These are phyloP conservation scores for Empidonax traillii DNA, from an alignment of 2,113 vertebrate species.

Conservation along the genomic window DNA sequence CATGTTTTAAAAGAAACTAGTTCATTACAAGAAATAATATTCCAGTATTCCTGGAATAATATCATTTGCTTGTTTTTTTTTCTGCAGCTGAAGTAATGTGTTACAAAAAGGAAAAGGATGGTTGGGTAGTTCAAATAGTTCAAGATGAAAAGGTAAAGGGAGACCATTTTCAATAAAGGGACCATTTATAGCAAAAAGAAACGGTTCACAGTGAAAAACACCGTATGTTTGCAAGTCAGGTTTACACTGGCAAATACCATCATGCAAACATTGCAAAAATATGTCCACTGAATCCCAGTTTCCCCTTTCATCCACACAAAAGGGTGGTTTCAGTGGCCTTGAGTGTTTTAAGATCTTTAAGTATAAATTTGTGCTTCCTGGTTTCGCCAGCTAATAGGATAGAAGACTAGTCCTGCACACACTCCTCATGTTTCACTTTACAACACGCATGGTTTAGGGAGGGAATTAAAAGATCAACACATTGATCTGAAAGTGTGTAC, in stretches of 20 bases:
- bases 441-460: too few relatives aligned
- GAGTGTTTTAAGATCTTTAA: neutral
- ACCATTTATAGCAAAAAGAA: slow-evolving; percentile 35
- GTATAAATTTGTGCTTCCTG: neutral
- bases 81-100: neutral
- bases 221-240: neutral
- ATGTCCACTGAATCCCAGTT: neutral
- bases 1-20: neutral
- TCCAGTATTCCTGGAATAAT: neutral
- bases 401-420: neutral
- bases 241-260: slow-evolving; percentile 18
- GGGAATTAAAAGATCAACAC: neutral
- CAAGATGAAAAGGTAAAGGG: neutral
- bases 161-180: neutral
- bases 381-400: neutral
- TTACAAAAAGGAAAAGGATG: neutral
- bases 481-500: neutral
- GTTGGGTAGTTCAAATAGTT: neutral
- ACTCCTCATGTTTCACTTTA: neutral
- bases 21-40: neutral
- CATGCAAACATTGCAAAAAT: slow-evolving; percentile 9
- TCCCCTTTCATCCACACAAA: neutral
- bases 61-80: slow-evolving; percentile 5
- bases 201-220: neutral
- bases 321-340: neutral